Percentiles rank a stretch among this genome's conserved stretches.
These are phyloP conservation scores for Nematostella vectensis DNA, from an alignment of 92 coral and sea anemone species.

Conservation along the genomic window DNA sequence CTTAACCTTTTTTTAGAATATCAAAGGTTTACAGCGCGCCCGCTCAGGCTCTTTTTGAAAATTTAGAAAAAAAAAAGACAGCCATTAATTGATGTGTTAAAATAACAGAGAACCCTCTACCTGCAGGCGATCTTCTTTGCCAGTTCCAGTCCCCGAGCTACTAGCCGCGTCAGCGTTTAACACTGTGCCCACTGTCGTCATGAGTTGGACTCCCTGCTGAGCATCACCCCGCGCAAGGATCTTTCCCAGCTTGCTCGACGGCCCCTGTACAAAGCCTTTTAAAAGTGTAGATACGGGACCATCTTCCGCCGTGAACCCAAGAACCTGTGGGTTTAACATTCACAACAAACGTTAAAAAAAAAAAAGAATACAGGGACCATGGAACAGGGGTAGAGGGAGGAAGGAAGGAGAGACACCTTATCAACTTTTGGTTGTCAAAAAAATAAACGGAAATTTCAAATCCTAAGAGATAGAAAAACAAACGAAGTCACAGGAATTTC, in stretches of 20 bases:
- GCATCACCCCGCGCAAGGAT: conserved; percentile 33
- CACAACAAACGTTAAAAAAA: too few relatives aligned
- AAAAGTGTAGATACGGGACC: conserved; percentile 34
- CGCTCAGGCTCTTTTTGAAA: not conserved
- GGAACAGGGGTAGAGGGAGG: not conserved
- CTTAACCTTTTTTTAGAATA: too few relatives aligned
- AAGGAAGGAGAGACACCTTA: too few relatives aligned
- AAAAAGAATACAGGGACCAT: too few relatives aligned
- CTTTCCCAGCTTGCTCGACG: conserved; percentile 39
- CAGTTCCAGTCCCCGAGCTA: not conserved
- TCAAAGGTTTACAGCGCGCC: not conserved
- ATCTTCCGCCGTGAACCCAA: conserved; percentile 22
- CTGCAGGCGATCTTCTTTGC: conserved; percentile 35
- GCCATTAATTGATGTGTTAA: too few relatives aligned
- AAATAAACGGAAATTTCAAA: too few relatives aligned
- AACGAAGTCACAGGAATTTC: too few relatives aligned
- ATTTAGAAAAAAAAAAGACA: not conserved
- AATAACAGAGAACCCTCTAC: conserved; percentile 5
- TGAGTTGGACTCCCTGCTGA: conserved; percentile 44
- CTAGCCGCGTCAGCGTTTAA: conserved; percentile 36
- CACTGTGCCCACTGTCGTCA: conserved; percentile 45
- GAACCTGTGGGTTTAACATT: too few relatives aligned
- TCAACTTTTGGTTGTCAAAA: too few relatives aligned
- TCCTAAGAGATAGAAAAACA: too few relatives aligned
- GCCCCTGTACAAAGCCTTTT: conserved; percentile 44